A percentile compares a stretch with the other conserved stretches of the same genome.
phyloP scores from a whole-genome alignment of 2,113 vertebrate species.

The Natator depressus region DNA sequence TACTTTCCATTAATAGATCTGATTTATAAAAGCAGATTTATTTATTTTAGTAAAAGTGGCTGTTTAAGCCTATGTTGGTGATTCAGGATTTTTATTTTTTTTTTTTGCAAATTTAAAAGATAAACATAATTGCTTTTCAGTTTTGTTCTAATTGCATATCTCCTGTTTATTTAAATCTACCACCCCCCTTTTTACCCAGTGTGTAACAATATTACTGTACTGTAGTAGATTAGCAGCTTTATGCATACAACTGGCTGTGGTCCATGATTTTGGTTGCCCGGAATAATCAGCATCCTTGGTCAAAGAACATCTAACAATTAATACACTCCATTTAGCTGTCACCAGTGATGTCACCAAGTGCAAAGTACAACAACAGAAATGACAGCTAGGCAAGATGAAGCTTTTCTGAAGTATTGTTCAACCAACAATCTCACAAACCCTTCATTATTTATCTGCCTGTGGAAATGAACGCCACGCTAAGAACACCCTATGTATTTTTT shows the following conservation, averaged over 20 bases:
- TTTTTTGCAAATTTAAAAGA: fast-evolving
- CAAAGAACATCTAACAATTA: slow-evolving; percentile 39
- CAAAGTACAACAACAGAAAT: slow-evolving; percentile 55
- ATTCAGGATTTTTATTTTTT: not conserved
- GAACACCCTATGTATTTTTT: slow-evolving; percentile 1
- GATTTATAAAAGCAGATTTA: not conserved
- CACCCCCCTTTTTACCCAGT: not conserved
- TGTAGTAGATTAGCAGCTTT: not conserved
- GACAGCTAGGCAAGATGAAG: slow-evolving; percentile 10
- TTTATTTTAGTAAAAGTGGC: not conserved
- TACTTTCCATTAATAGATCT: not conserved
- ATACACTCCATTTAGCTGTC: slow-evolving; percentile 22
- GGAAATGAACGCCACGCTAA: slow-evolving; percentile 2
- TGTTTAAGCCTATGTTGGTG: not conserved
- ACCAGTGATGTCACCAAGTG: slow-evolving; percentile 28
- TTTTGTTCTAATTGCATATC: not conserved
- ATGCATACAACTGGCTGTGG: not conserved
- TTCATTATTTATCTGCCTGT: not conserved
- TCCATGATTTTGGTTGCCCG: not conserved
- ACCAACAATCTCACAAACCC: not conserved
- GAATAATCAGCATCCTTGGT: slow-evolving; percentile 37
- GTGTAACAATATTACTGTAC: not conserved
- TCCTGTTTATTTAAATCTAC: not conserved
- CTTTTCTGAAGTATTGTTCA: not conserved
- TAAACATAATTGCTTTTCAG: not conserved